Base-by-base conservation (phyloP, 2,888 invertebrate genomes). In the Eulithis testata region DNA sequence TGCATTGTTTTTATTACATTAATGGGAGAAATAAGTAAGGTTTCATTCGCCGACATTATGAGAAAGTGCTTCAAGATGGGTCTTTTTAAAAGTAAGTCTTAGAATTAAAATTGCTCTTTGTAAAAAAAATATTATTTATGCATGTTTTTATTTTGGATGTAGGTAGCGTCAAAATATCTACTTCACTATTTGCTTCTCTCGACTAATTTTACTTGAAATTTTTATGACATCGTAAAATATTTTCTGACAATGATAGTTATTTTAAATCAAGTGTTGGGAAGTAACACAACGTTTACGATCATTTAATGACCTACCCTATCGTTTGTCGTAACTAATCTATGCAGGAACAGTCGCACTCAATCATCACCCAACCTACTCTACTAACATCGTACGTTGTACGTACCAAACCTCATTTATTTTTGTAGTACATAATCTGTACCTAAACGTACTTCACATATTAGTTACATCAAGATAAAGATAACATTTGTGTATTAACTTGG, bases 51-150 rank as follows among this genome's bases (percentile, higher is more conserved):
- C 60, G 83, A 87, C 82, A 88, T 85, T 72, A 90, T 93, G 91
- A 82, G 91, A 84, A 92, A 91, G 86, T 91, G 89, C 76, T 92
- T 93, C 82, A 93, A 93, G 81, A 91, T 91, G 90, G 90, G 92
- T 65, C 84, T 93, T 61, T 91, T 91, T 58, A 92, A 91, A 79
- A 90, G 93, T 93, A 78, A 92, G 92, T 92, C 77, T 70, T 71
- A 12, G 31, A 31, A 31, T 31, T 31, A 31, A 31, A 31, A 6
- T 5, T 31, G 31, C 5, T 31, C 31, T 31, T 31, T 31, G 31
- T 6, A 31, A 31, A 31, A 31, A 31, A 31, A 31, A 31, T 5
- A 3, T 6, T 31, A 4, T 5, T 31, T 6, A 31, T 31, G 45
- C 12, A 45, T 45, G 45, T 40, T 40, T 31, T 31, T 31, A 21